Conservation (phyloP, 2,113 vertebrate species). For the Crotophaga sulcirostris region DNA sequence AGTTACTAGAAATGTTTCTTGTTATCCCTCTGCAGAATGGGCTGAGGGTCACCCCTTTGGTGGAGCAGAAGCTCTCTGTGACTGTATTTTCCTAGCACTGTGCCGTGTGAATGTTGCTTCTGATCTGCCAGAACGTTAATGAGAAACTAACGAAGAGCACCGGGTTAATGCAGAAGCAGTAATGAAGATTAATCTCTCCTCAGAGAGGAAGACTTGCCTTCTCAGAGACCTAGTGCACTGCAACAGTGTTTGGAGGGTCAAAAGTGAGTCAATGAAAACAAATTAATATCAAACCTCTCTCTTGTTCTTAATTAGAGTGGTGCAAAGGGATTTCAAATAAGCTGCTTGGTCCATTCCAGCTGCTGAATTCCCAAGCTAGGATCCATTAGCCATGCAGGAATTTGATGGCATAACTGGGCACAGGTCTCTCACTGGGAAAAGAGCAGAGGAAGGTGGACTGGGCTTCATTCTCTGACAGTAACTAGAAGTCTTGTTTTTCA, state of each 20-base stretch:
- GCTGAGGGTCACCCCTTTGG: not conserved
- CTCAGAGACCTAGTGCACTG: not conserved
- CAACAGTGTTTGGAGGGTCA: constrained; percentile 24
- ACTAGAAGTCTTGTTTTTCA: not conserved
- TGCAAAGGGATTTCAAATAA: constrained; percentile 12
- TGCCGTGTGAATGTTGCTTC: not conserved
- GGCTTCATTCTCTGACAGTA: not conserved
- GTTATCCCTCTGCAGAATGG: not conserved
- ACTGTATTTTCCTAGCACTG: not conserved
- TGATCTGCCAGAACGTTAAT: not conserved
- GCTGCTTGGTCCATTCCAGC: not conserved
- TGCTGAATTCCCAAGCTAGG: not conserved
- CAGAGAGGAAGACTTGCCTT: not conserved
- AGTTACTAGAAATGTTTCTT: not conserved
- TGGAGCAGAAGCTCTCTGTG: not conserved
- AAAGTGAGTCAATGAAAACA: constrained; percentile 34
- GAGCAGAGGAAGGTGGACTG: not conserved
- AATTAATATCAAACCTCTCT: constrained; percentile 46
- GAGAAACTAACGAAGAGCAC: not conserved
- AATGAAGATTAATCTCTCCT: constrained; percentile 55
- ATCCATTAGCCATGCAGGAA: not conserved
- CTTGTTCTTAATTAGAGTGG: constrained; percentile 35
- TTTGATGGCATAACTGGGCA: not conserved
- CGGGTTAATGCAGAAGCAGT: constrained; percentile 3
- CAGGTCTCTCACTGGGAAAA: not conserved